phyloP scores from a whole-genome alignment of 1,140 invertebrate genomes.

The Bombus soroeensis region DNA sequence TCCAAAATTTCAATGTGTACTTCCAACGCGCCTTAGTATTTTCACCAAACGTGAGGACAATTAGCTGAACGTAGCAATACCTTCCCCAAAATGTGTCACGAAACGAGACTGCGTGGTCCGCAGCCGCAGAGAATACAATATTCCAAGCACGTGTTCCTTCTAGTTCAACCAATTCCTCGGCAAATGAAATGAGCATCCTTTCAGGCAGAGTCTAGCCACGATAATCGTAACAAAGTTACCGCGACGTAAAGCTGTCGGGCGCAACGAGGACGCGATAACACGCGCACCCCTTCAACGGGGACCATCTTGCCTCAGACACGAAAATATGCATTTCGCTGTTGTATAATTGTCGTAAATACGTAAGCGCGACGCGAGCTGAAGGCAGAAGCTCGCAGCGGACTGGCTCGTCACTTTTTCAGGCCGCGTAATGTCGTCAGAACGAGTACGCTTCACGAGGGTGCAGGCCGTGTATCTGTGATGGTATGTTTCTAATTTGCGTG shows the following conservation, averaged over 20 bases:
- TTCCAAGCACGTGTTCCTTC: background rate
- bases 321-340: slow-evolving; percentile 52
- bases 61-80: background rate
- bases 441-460: slow-evolving; percentile 12
- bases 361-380: slow-evolving; percentile 23
- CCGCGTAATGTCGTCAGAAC: slow-evolving; percentile 42
- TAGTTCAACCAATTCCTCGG: background rate
- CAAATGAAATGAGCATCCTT: slow-evolving; percentile 21
- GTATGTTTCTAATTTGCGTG: slow-evolving; percentile 77
- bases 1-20: too few relatives aligned
- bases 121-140: background rate
- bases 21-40: too few relatives aligned
- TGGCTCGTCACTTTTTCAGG: slow-evolving; percentile 58
- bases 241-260: slow-evolving; percentile 37
- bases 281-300: background rate
- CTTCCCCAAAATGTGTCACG: background rate
- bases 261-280: slow-evolving; percentile 23
- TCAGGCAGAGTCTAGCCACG: background rate
- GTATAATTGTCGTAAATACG: slow-evolving; percentile 58
- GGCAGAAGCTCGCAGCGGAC: background rate
- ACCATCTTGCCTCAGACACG: slow-evolving; percentile 11
- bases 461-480: slow-evolving; percentile 37
- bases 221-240: slow-evolving; percentile 33
- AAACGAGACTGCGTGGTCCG: background rate
- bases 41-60: background rate